Conservation (phyloP, 2,113 vertebrate species). For the Ceyx margarethae region DNA sequence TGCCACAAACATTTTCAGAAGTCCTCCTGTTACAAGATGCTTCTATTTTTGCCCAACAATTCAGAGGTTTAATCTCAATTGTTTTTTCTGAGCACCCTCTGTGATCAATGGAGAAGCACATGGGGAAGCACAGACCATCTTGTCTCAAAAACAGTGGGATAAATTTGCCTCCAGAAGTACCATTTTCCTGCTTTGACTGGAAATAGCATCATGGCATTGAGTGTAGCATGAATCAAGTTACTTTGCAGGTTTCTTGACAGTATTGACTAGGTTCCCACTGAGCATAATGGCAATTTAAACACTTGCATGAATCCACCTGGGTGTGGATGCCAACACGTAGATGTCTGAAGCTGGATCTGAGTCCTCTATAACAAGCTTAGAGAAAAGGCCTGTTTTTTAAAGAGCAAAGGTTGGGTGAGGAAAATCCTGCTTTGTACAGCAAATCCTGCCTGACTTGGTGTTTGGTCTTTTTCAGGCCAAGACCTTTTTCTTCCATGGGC, state of each 20-base stretch:
- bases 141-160: not conserved
- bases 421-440: not conserved
- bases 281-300: not conserved
- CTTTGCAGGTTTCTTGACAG: not conserved
- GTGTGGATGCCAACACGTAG: not conserved
- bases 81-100: not conserved
- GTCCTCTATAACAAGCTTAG: rapidly evolving
- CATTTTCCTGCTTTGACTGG: not conserved
- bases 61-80: not conserved
- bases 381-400: not conserved
- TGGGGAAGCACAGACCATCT: rapidly evolving
- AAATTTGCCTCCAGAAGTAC: not conserved
- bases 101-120: not conserved
- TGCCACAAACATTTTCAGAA: not conserved
- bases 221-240: rapidly evolving
- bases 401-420: not conserved
- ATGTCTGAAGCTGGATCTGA: not conserved
- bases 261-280: not conserved
- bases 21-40: not conserved
- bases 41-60: not conserved
- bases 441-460: not conserved
- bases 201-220: not conserved
- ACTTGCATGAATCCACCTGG: not conserved
- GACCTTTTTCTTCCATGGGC: not conserved
- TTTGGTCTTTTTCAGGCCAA: not conserved